Base-by-base conservation (phyloP, 2,113 vertebrate species). In the Psammodynastes pulverulentus region DNA sequence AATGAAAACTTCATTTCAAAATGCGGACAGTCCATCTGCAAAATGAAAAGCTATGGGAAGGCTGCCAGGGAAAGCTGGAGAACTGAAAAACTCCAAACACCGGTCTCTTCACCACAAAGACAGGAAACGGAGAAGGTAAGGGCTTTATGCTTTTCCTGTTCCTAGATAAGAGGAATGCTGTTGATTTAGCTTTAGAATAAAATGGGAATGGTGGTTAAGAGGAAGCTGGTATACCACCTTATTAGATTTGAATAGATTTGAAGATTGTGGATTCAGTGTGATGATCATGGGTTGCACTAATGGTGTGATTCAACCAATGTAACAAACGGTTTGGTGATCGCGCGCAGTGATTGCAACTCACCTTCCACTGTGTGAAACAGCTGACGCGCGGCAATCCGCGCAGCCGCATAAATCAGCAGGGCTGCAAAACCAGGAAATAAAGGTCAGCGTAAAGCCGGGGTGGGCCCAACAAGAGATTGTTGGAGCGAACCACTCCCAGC, bases 91-190 rank as follows among this genome's bases (percentile, higher is more conserved):
- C 51, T 34, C 1, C 92, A 96, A 94, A 85, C 94, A 1, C 10
- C 94, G 91, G 84, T 90, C 72, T 95, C 96, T 67, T 96, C 96
- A 93, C 86, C 94, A 45, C 92, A 95, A 93, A 93, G 86, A 86
- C 86, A 88, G 0, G 94, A 87, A 92, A 92, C 15, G 3, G 86
- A 93, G 58, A 95, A 97, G 97, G 97, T 98, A 97, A 97, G 62
- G n/a, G 79, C 90, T 87, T 90, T 91, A 92, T 29, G 17, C 26
- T 13, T 86, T 87, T 92, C 45, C 48, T 84, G 92, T 90, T 67
- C 62, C 58, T 49, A 9, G 0, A 26, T 67, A 29, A 29, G 39
- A 34, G 9, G 9, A 87, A 54, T 56, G 5, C 34, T 79, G 34
- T 39, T 43, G 4, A 23, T 4, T 6, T 3, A 17, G 0, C 4